Percentiles rank a stretch among this genome's conserved stretches.
Evolutionary conservation across 2,888 invertebrate genomes (phyloP).

Genomic region (Tenthredo amoena): DNA sequence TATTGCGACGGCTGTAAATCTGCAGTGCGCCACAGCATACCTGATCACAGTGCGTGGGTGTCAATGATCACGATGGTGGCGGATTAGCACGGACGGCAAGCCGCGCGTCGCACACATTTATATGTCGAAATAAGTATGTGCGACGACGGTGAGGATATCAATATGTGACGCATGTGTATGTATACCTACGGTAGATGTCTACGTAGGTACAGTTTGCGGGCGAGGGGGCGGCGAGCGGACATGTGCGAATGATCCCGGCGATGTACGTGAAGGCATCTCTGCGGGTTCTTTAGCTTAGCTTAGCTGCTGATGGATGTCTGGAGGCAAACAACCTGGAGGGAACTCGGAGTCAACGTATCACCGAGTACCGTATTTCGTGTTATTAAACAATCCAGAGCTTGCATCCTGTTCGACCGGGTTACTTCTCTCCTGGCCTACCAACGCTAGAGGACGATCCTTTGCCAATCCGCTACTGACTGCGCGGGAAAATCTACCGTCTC

Average conservation of each 20-base stretch:
- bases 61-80: slow-evolving; percentile 48
- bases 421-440: neutral
- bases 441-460: neutral
- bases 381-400: slow-evolving; percentile 47
- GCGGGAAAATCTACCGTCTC: slow-evolving; percentile 26
- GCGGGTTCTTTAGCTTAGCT: slow-evolving; percentile 29
- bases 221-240: slow-evolving; percentile 39
- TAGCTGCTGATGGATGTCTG: slow-evolving; percentile 49
- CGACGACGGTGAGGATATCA: neutral
- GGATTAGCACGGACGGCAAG: slow-evolving; percentile 44
- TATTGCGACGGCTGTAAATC: slow-evolving; percentile 45
- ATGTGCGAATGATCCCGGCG: slow-evolving; percentile 48
- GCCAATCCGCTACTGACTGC: slow-evolving; percentile 1
- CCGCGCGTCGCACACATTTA: slow-evolving; percentile 8
- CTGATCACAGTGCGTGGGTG: slow-evolving; percentile 46
- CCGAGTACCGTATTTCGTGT: slow-evolving; percentile 49
- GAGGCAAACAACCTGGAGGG: slow-evolving; percentile 38
- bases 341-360: slow-evolving; percentile 39
- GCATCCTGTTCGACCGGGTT: slow-evolving; percentile 33
- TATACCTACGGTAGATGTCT: neutral
- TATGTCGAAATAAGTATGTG: neutral
- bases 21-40: slow-evolving; percentile 33
- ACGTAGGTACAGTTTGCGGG: slow-evolving; percentile 23
- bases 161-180: neutral
- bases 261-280: slow-evolving; percentile 45